Conservation (phyloP, 2,888 invertebrate genomes). For the Spialia ferax region DNA sequence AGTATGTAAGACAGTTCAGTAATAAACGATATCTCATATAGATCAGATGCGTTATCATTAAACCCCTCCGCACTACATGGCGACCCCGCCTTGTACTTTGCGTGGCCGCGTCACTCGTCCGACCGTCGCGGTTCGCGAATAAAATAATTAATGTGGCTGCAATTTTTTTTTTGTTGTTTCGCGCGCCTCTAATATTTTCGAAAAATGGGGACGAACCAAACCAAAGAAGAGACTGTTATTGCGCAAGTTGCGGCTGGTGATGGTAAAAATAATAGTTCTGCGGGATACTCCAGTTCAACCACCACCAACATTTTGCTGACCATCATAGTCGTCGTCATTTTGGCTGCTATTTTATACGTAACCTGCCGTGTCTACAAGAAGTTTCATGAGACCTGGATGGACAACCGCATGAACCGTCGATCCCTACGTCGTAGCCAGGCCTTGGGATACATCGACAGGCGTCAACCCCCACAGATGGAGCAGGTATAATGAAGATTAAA, state of each 20-base stretch:
- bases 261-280: not conserved
- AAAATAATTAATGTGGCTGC: not conserved
- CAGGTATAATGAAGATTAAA: not conserved
- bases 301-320: not conserved
- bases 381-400: not conserved
- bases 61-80: too few relatives aligned
- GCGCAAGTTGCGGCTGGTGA: constrained; percentile 4
- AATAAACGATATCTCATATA: too few relatives aligned
- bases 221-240: not conserved
- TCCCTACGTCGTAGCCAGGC: constrained; percentile 2
- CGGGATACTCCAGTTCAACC: not conserved
- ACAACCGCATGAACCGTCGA: not conserved
- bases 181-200: too few relatives aligned
- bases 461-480: not conserved
- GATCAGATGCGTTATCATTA: too few relatives aligned
- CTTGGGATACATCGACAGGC: not conserved
- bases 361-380: not conserved
- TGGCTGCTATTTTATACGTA: not conserved
- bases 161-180: not conserved
- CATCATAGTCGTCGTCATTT: not conserved
- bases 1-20: too few relatives aligned
- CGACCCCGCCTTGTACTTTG: too few relatives aligned
- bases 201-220: too few relatives aligned
- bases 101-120: too few relatives aligned
- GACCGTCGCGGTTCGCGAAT: not conserved